Evolutionary conservation across 2,888 invertebrate genomes (phyloP), one percentile per base, ranked within the genome.

Genomic region (Aelia acuminata): DNA sequence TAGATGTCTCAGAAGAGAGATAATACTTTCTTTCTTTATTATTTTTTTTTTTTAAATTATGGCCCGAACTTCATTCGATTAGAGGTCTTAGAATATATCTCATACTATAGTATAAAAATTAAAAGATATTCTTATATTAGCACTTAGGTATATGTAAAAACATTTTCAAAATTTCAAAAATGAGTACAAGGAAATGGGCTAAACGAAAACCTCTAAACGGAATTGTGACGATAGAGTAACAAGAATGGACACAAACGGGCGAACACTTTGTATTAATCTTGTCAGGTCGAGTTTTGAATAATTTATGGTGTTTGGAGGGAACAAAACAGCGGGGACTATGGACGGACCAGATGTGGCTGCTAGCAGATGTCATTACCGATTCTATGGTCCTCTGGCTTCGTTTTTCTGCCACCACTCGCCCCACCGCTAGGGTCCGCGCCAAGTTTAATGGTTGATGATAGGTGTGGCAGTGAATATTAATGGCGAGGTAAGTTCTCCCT

Each of bases 241-340:
- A 80, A n/a, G 8, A 80, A n/a, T 22, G 80, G 80, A 47, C 80
- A 80, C 43, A 80, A n/a, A 43, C 7, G 43, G 80, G 22, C 43
- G 20, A 80, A 80, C 80, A n/a, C 43, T 80, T 80, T 80, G 80
- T 80, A 80, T 80, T 80, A 80, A 80, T 43, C 80, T 80, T 80
- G 80, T 80, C 80, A 80, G 22, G 43, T 39, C n/a, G 39, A 80
- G 80, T 80, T 80, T 80, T 80, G 80, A 80, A 80, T 80, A 80
- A 80, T 80, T 80, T 80, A 80, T 80, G 80, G 80, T 43, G 75
- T 75, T 39, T 35, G 75, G 39, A 57, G 63, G 43, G 22, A 80
- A 80, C 80, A 80, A 80, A 80, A 43, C 80, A 22, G 43, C 7
- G 10, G 39, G 39, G 22, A 39, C 7, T 39, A 39, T 80, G 22